Base-by-base conservation (phyloP, 2,797 vertebrate genomes). In the Phylloscopus collybita region DNA sequence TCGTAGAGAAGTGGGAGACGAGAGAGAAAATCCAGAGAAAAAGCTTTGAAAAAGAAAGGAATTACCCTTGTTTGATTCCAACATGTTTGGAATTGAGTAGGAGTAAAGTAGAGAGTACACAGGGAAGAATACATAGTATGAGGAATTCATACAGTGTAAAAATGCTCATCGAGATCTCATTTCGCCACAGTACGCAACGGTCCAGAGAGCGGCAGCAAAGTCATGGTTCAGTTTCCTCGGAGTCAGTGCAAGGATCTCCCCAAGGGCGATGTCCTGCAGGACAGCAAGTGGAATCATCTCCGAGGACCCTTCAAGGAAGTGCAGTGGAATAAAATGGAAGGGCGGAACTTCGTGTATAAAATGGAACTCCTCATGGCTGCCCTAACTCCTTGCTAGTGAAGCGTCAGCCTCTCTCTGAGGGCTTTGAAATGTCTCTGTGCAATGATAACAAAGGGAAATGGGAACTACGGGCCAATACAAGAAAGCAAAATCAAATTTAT, bases 331-430 rank as follows among this genome's bases (percentile, higher is more conserved):
- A 98, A 98, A 96, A 99, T 99, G 99, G 99, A 99, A 96, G 99
- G 99, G 6, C 98, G 99, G 10, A 99, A 99, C 97, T 99, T 99
- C 49, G 99, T 99, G 26, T 99, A 99, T 96, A 99, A 99, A 96
- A 99, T 99, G 99, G 99, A 99, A 96, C 98, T 99, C 26, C 98
- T 99, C 32, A 99, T 99, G 99, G 99, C 99, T 1, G 99, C 99
- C 1, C 97, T 99, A 17, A 99, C 99, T 6, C 99, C 99, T 0
- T 99, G 98, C 90, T 98, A 97, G 17, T 98, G 88, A 82, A 71
- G 6, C 12, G 2, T 93, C 50, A 23, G 51, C 65, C 56, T 89
- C 38, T 44, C 47, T 12, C 3, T n/a, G 49, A 21, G 34, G 36
- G 36, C 54, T 67, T 40, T 44, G 78, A 64, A 26, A 67, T 65